Evolutionary conservation across 2,888 invertebrate species (phyloP).

Genomic region (Sarcophaga carnaria): DNA sequence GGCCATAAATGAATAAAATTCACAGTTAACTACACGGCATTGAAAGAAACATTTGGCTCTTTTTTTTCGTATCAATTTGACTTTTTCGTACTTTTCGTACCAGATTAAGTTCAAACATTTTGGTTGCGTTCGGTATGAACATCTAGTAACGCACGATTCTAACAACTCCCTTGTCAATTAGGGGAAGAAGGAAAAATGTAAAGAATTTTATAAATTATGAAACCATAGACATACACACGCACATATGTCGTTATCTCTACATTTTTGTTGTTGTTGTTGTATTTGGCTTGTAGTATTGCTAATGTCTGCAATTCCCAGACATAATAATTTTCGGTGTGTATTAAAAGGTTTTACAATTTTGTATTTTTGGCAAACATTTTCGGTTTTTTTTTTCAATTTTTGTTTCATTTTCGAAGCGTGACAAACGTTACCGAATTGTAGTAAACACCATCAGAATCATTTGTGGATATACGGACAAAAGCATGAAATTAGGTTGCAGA

Average conservation of each 20-base stretch:
- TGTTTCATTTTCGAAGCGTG: conserved; percentile 20
- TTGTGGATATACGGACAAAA: neutral
- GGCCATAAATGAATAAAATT: conserved; percentile 23
- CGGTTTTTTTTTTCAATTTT: neutral
- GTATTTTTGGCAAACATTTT: neutral
- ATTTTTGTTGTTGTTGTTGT: neutral
- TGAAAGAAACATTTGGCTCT: conserved; percentile 6
- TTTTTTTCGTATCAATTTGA: too few relatives aligned
- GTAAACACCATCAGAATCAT: neutral
- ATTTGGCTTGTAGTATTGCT: conserved; percentile 10
- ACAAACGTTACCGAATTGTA: conserved; percentile 2
- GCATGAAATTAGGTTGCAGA: too few relatives aligned
- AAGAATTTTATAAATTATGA: conserved; percentile 28
- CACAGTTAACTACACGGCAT: neutral
- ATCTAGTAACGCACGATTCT: conserved; percentile 22
- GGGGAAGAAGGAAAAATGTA: neutral
- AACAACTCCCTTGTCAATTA: conserved; percentile 51
- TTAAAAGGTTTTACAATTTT: conserved; percentile 22
- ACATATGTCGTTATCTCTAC: neutral
- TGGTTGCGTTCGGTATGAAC: neutral
- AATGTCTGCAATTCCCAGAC: conserved; percentile 35
- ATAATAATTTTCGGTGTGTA: conserved; percentile 28
- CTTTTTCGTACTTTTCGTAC: neutral
- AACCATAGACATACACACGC: neutral
- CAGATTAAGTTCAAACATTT: conserved; percentile 25